These are phyloP conservation scores for Meteorus sp. DNA, from an alignment of 1,140 invertebrate genomes.

Conservation along the genomic window DNA sequence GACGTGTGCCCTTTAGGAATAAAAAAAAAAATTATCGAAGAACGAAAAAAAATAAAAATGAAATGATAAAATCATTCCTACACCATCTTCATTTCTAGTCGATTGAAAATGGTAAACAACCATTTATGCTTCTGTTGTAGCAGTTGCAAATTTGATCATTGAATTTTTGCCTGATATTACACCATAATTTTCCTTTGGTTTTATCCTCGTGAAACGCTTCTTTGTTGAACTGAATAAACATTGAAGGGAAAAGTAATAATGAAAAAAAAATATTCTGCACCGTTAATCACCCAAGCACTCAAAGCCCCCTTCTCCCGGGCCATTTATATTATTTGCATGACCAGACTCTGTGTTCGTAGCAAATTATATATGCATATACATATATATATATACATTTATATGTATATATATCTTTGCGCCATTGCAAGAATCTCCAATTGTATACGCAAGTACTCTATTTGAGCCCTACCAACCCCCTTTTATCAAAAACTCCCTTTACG, in stretches of 20 bases:
- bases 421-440: slow-evolving; percentile 49
- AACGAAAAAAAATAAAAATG: too few species aligned
- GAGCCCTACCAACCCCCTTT: background rate
- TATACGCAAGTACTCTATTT: slow-evolving; percentile 27
- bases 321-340: slow-evolving; percentile 57
- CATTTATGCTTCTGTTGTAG: too few species aligned
- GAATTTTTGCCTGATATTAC: too few species aligned
- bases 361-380: slow-evolving; percentile 39
- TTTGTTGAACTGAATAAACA: too few species aligned
- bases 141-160: too few species aligned
- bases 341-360: slow-evolving; percentile 59
- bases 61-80: too few species aligned
- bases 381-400: slow-evolving; percentile 16
- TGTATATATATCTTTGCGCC: slow-evolving; percentile 51
- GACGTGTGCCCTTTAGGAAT: slow-evolving; percentile 35
- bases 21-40: slow-evolving; percentile 20
- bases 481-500: background rate
- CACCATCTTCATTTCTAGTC: too few species aligned
- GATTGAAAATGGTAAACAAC: too few species aligned
- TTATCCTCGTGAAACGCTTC: too few species aligned
- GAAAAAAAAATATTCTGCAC: slow-evolving; percentile 28
- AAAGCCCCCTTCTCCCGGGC: slow-evolving; percentile 54
- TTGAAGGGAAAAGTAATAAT: too few species aligned
- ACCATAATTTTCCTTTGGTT: too few species aligned
- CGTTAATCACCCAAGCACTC: slow-evolving; percentile 53